Evolutionary conservation across 2,888 invertebrate species (phyloP).

Genomic region (Scrobipalpa costella): DNA sequence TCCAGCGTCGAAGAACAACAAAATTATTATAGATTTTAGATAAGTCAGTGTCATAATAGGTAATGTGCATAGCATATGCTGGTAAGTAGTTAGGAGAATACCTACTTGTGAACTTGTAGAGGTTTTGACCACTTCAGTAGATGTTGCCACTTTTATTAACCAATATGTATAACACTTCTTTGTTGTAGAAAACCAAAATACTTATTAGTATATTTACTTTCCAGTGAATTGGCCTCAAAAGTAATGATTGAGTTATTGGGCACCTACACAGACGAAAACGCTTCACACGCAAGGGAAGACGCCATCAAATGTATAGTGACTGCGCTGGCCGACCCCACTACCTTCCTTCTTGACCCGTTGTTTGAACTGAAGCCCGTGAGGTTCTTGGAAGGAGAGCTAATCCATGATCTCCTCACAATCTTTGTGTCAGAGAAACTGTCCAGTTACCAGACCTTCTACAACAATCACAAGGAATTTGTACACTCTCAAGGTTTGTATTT

Average conservation of each 20-base stretch:
- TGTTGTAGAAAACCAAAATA: too few species aligned
- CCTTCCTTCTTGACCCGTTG: slow-evolving; percentile 97
- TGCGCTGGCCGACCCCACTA: slow-evolving; percentile 96
- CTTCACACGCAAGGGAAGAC: slow-evolving; percentile 97
- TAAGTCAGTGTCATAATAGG: too few species aligned
- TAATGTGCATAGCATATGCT: too few species aligned
- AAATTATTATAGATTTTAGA: too few species aligned
- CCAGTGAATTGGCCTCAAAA: slow-evolving; percentile 94
- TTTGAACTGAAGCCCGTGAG: slow-evolving; percentile 96
- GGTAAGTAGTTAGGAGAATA: too few species aligned
- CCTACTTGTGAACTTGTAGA: too few species aligned
- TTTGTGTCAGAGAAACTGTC: slow-evolving; percentile 97
- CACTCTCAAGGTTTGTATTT: slow-evolving; percentile 80
- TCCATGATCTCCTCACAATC: slow-evolving; percentile 95
- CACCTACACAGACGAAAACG: slow-evolving; percentile 98
- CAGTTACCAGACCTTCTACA: slow-evolving; percentile 96
- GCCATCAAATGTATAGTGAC: slow-evolving; percentile 98
- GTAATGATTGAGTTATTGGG: slow-evolving; percentile 98
- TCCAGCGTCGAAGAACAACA: too few species aligned
- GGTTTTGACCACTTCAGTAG: too few species aligned
- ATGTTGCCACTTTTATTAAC: too few species aligned
- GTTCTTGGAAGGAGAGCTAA: slow-evolving; percentile 96
- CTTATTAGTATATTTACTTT: slow-evolving; percentile 37
- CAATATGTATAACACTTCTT: too few species aligned
- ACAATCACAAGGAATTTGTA: slow-evolving; percentile 95